Evolutionary conservation across 23 tunicate genomes (phyloP).

Genomic region (Aplidium turbinatum): DNA sequence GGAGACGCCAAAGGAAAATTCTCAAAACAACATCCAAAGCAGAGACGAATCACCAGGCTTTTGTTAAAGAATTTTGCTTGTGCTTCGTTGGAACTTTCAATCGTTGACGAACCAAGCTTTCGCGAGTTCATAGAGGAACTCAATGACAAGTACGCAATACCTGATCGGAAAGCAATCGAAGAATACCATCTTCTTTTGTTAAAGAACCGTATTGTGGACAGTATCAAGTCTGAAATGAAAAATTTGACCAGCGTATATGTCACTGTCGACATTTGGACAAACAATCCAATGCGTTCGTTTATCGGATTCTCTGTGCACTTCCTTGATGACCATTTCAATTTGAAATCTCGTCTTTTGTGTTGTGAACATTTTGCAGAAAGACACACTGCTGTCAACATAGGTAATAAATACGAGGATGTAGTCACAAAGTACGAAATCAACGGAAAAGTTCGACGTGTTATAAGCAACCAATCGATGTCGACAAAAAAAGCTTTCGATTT

Average conservation of each 20-base stretch:
- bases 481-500: conserved; percentile 1
- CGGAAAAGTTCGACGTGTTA: conserved; percentile 8
- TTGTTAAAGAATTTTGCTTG: not conserved
- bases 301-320: conserved; percentile 10
- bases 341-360: conserved; percentile 10
- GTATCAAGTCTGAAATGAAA: conserved; percentile 1
- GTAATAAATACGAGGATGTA: not conserved
- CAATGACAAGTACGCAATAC: no score
- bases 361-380: conserved; percentile 12
- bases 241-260: conserved; percentile 11
- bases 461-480: conserved; percentile 2
- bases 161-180: not conserved
- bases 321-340: conserved; percentile 1
- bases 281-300: conserved; percentile 3
- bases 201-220: conserved; percentile 4
- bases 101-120: not conserved
- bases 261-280: conserved; percentile 8
- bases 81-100: not conserved
- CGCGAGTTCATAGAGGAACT: no score
- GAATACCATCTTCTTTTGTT: not conserved
- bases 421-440: not conserved
- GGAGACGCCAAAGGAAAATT: not conserved
- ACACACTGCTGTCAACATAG: conserved; percentile 16
- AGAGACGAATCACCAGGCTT: not conserved
- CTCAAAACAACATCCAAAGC: not conserved